These are phyloP conservation scores for Hippocampus comes DNA, from an alignment of 2,113 vertebrate species.

Conservation along the genomic window DNA sequence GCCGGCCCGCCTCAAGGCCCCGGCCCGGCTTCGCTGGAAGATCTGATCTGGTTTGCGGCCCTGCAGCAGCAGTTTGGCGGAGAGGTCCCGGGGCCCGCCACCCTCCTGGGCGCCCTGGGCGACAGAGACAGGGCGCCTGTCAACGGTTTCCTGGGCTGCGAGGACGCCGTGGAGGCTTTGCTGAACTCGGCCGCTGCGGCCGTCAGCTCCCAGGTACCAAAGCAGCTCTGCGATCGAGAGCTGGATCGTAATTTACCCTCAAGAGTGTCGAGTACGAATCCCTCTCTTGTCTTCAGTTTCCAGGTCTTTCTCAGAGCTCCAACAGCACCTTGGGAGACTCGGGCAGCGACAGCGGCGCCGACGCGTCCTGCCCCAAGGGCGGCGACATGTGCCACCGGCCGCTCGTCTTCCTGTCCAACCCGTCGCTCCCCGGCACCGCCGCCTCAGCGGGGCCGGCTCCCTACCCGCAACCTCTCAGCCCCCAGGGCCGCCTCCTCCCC, in stretches of 20 bases:
- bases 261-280: neutral
- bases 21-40: conserved; percentile 83
- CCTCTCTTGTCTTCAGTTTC: conserved; percentile 65
- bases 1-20: conserved; percentile 74
- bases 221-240: neutral
- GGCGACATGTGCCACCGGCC: conserved; percentile 80
- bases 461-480: conserved; percentile 81
- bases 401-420: conserved; percentile 74
- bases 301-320: conserved; percentile 76
- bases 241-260: too few species aligned
- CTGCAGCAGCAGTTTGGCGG: conserved; percentile 92
- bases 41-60: conserved; percentile 96
- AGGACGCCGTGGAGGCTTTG: conserved; percentile 94
- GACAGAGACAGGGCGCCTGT: conserved; percentile 78
- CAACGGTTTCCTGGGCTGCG: conserved; percentile 87
- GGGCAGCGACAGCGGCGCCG: conserved; percentile 78
- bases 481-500: conserved; percentile 85
- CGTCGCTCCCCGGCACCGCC: conserved; percentile 71
- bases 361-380: conserved; percentile 77
- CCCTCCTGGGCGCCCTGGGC: conserved; percentile 66
- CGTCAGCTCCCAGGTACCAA: conserved; percentile 81
- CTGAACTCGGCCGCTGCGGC: conserved; percentile 84
- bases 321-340: conserved; percentile 73
- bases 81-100: conserved; percentile 75
- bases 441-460: conserved; percentile 61